Evolutionary conservation across 2,888 invertebrate genomes (phyloP).

Genomic region (Endotricha flammealis): DNA sequence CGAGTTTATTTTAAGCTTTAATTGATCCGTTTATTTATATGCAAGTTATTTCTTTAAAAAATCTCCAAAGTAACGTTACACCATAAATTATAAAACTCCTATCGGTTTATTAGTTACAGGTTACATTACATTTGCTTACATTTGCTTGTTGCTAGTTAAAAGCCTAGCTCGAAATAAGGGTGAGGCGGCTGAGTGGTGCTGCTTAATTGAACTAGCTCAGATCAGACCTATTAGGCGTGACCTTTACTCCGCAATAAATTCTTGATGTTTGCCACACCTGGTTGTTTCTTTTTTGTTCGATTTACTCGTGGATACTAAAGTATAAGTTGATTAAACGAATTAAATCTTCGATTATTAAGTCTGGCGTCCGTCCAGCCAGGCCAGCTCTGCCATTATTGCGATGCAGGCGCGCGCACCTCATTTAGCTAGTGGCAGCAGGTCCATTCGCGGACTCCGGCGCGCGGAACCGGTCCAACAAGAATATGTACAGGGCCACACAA

Average conservation of each 20-base stretch:
- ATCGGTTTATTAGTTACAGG: no score
- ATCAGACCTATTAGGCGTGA: slow-evolving; percentile 49
- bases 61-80: no score
- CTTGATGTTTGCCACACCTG: slow-evolving; percentile 43
- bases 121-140: slow-evolving; percentile 5
- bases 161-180: slow-evolving; percentile 22
- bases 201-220: slow-evolving; percentile 46
- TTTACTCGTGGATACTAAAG: no score
- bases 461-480: slow-evolving; percentile 72
- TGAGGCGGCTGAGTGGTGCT: slow-evolving; percentile 30
- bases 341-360: slow-evolving; percentile 15
- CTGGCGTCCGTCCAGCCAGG: slow-evolving; percentile 36
- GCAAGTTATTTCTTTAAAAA: no score
- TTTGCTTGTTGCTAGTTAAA: slow-evolving; percentile 14
- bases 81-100: no score
- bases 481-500: slow-evolving; percentile 57
- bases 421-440: slow-evolving; percentile 69
- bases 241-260: slow-evolving; percentile 41
- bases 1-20: no score
- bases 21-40: no score
- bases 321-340: no score
- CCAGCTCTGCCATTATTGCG: slow-evolving; percentile 49
- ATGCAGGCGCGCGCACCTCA: slow-evolving; percentile 61
- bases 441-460: slow-evolving; percentile 62
- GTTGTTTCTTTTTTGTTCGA: slow-evolving; percentile 11